Conservation (phyloP, 2,888 invertebrate genomes). For the Drosophila pegasa region DNA sequence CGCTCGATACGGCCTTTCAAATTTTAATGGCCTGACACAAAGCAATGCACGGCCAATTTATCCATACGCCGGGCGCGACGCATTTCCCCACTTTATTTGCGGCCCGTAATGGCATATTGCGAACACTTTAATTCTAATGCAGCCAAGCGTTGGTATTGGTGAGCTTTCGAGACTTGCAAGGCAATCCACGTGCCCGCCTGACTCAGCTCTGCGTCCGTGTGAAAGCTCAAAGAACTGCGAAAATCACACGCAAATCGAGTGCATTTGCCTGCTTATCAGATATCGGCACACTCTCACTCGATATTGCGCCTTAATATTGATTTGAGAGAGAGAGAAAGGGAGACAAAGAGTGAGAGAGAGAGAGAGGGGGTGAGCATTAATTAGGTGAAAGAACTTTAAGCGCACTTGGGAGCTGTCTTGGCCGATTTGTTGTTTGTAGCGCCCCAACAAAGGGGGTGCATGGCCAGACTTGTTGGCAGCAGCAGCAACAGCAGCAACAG, state of each 20-base stretch:
- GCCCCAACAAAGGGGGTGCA: constrained; percentile 7
- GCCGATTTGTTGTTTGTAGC: neutral
- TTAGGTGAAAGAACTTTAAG: neutral
- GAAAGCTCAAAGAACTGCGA: constrained; percentile 12
- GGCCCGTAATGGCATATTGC: constrained; percentile 36
- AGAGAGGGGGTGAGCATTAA: too few species aligned
- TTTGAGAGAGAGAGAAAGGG: too few species aligned
- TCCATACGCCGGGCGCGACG: constrained; percentile 7
- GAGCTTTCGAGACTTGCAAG: too few species aligned
- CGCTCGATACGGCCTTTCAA: constrained; percentile 64
- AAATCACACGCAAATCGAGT: too few species aligned
- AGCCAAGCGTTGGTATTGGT: constrained; percentile 18
- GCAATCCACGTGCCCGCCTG: neutral
- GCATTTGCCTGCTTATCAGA: constrained; percentile 38
- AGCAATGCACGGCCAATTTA: constrained; percentile 53
- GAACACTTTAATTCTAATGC: constrained; percentile 43
- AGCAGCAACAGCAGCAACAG: constrained; percentile 54
- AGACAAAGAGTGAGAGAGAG: too few species aligned
- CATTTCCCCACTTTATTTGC: constrained; percentile 5
- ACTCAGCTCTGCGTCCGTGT: too few species aligned
- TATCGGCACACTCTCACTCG: constrained; percentile 31
- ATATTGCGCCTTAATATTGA: neutral
- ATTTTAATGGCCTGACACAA: constrained; percentile 68
- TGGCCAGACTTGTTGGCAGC: constrained; percentile 66
- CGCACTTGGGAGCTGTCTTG: neutral